These are phyloP conservation scores for Crotalus helleri DNA, from an alignment of 2,113 vertebrate species.

Conservation along the genomic window DNA sequence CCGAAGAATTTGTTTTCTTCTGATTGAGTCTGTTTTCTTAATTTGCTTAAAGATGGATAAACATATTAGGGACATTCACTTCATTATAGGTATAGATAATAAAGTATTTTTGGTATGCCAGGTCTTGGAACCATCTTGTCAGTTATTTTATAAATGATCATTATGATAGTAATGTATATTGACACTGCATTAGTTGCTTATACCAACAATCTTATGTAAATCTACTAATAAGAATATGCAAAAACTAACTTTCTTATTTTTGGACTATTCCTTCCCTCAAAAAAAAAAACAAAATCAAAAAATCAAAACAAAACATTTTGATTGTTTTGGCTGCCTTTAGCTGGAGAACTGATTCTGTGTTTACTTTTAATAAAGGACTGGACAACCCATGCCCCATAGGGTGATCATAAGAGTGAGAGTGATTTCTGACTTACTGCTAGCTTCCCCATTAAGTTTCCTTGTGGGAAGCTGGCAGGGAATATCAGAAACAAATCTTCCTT, in stretches of 20 bases:
- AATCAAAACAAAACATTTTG: neutral
- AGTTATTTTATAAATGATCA: slow-evolving; percentile 13
- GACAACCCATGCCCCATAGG: neutral
- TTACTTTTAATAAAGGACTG: neutral
- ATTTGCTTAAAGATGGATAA: neutral
- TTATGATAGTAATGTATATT: neutral
- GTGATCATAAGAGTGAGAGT: neutral
- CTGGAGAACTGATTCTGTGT: neutral
- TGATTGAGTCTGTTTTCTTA: neutral
- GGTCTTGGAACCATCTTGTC: neutral
- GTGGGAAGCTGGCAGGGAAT: neutral
- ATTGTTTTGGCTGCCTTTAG: neutral
- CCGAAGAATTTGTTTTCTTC: neutral
- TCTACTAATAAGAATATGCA: neutral
- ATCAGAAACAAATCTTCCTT: neutral
- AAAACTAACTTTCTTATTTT: neutral
- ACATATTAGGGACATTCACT: neutral
- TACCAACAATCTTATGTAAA: neutral
- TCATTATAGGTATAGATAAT: neutral
- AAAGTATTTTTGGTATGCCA: neutral
- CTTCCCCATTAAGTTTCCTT: neutral
- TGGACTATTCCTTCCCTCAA: neutral
- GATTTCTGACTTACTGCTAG: neutral
- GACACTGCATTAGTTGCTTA: neutral
- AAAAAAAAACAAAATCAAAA: neutral